These are phyloP conservation scores for Synanthedon andrenaeformis DNA, from an alignment of 2,888 invertebrate genomes.

Conservation along the genomic window DNA sequence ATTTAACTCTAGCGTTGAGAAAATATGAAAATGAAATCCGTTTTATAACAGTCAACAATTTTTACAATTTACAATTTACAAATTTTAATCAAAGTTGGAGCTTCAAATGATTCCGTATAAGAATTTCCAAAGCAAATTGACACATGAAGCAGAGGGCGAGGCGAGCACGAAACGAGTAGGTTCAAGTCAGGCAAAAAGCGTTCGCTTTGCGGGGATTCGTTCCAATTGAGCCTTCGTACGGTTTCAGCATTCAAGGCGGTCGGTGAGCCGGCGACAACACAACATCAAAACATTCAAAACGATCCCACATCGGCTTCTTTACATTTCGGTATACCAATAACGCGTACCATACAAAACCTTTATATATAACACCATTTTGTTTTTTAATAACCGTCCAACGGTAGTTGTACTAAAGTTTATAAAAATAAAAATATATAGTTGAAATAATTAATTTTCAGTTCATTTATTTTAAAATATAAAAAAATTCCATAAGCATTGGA, in stretches of 20 bases:
- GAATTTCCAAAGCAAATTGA: slow-evolving; percentile 4
- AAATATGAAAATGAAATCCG: no score
- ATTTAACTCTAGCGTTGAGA: no score
- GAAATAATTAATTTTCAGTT: no score
- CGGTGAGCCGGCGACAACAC: slow-evolving; percentile 23
- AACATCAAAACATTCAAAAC: slow-evolving; percentile 30
- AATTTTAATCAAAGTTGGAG: neutral
- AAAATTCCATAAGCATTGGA: no score
- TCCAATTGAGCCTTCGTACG: slow-evolving; percentile 46
- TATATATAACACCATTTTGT: no score
- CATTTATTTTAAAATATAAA: no score
- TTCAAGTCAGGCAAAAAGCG: slow-evolving; percentile 25
- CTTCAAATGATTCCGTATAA: slow-evolving; percentile 4
- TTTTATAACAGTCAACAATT: no score
- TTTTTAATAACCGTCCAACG: no score
- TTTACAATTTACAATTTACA: no score
- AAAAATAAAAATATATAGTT: no score
- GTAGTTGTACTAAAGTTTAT: no score
- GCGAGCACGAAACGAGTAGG: slow-evolving; percentile 8
- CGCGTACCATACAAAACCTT: neutral
- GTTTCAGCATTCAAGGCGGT: slow-evolving; percentile 41
- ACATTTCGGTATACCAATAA: no score
- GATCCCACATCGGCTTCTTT: neutral
- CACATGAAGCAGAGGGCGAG: slow-evolving; percentile 2
- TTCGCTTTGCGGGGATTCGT: slow-evolving; percentile 45